Evolutionary conservation across 2,888 invertebrate species (phyloP).

Genomic region (Diarsia dahlii): DNA sequence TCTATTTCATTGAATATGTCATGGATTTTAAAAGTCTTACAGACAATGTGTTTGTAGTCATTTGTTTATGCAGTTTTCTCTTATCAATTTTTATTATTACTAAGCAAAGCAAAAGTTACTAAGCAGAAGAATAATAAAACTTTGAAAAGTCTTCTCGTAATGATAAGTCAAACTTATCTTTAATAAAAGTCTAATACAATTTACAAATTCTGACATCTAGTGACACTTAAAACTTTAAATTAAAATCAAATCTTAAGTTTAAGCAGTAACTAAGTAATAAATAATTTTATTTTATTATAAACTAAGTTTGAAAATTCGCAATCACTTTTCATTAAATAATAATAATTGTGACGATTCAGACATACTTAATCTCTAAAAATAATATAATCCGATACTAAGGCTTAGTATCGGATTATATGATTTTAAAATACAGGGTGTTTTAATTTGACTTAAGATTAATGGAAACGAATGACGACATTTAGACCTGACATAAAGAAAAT

Average conservation of each 20-base stretch:
- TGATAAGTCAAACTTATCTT: background rate
- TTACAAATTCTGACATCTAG: background rate
- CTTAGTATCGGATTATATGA: too few species aligned
- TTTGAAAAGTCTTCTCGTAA: background rate
- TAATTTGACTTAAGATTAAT: background rate
- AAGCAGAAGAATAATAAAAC: too few species aligned
- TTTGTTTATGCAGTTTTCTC: too few species aligned
- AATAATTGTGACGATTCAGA: slow-evolving; percentile 1
- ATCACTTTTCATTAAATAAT: slow-evolving; percentile 10
- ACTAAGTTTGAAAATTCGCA: slow-evolving; percentile 9
- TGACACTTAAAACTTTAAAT: slow-evolving; percentile 22
- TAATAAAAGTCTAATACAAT: background rate
- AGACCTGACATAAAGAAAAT: too few species aligned
- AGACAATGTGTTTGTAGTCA: too few species aligned
- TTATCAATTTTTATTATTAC: too few species aligned
- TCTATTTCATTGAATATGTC: too few species aligned
- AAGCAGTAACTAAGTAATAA: slow-evolving; percentile 10
- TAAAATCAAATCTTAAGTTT: background rate
- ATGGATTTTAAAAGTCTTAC: too few species aligned
- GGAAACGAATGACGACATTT: too few species aligned
- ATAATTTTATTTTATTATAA: slow-evolving; percentile 14
- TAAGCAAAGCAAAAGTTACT: too few species aligned
- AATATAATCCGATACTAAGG: too few species aligned
- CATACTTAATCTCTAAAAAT: slow-evolving; percentile 3
- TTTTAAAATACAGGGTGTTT: background rate